Evolutionary conservation across 2,113 vertebrate genomes (phyloP).

Genomic region (Ciconia stormi): DNA sequence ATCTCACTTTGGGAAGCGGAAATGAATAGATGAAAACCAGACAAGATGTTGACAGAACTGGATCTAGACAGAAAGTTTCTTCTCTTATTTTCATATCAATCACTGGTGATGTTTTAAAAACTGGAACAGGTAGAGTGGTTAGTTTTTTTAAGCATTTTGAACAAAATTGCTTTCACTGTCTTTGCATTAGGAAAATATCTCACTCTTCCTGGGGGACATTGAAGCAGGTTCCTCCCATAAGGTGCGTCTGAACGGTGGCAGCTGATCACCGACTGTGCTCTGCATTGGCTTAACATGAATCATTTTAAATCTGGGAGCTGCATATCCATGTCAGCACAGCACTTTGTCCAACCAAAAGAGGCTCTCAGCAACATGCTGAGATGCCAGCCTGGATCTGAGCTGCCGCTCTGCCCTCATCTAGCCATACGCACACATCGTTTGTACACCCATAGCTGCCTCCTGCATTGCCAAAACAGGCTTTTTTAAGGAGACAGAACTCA

Average conservation of each 20-base stretch:
- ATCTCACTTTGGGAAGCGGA: conserved; percentile 13
- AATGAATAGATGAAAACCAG: not conserved
- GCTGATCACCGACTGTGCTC: not conserved
- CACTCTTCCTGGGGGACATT: not conserved
- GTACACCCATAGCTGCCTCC: not conserved
- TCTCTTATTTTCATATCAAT: not conserved
- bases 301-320: not conserved
- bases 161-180: not conserved
- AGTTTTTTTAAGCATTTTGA: not conserved
- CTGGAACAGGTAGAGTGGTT: not conserved
- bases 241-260: not conserved
- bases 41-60: not conserved
- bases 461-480: not conserved
- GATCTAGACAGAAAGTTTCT: not conserved
- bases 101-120: not conserved
- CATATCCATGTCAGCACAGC: not conserved
- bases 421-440: accelerated
- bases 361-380: not conserved
- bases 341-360: not conserved
- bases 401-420: not conserved
- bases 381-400: conserved; percentile 3
- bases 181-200: not conserved
- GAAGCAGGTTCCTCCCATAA: not conserved
- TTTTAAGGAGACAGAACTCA: not conserved
- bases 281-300: not conserved